Evolutionary conservation across 2,797 vertebrate species (phyloP).

Genomic region (Esox lucius): DNA sequence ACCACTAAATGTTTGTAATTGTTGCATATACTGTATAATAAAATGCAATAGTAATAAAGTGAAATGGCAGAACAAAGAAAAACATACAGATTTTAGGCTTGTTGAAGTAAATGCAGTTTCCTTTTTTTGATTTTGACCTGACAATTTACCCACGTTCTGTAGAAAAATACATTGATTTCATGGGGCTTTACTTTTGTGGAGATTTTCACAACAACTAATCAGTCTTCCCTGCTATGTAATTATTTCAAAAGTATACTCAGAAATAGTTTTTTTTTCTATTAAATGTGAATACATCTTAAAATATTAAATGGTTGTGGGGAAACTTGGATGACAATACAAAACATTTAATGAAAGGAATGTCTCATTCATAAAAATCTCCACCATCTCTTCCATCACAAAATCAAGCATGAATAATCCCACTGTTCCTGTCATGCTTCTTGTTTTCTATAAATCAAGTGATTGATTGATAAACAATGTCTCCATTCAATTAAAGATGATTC

Average conservation of each 20-base stretch:
- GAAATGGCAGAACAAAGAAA: background rate
- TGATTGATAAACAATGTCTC: slow-evolving; percentile 1
- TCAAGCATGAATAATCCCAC: background rate
- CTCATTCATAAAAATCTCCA: background rate
- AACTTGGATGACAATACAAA: background rate
- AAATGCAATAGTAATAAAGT: background rate
- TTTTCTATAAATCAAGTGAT: background rate
- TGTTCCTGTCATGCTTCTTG: background rate
- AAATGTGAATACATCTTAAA: too few species aligned
- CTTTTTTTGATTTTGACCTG: too few species aligned
- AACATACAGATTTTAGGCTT: background rate
- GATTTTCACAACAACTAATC: too few species aligned
- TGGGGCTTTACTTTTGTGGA: too few species aligned
- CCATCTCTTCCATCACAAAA: background rate
- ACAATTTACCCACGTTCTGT: too few species aligned
- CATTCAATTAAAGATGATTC: background rate
- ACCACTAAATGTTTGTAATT: too few species aligned
- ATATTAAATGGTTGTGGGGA: background rate
- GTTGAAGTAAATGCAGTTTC: background rate
- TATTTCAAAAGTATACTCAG: too few species aligned
- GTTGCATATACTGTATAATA: background rate
- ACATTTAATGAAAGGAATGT: background rate
- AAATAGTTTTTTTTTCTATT: too few species aligned
- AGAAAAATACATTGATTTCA: too few species aligned
- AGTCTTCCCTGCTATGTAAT: too few species aligned